Conservation (phyloP, 2,888 invertebrate species). For the Pelosia muscerda region DNA sequence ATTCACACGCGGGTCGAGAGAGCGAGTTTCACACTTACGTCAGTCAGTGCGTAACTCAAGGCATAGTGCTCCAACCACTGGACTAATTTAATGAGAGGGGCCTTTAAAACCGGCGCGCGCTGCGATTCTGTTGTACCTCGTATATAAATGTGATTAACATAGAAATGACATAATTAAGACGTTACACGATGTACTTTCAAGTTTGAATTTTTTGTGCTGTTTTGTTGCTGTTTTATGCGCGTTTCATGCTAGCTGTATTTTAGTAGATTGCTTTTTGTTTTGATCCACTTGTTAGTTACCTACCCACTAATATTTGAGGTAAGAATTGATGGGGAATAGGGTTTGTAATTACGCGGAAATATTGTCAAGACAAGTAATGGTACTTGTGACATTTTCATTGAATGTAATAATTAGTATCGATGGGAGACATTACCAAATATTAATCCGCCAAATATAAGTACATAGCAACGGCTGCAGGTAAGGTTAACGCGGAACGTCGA, state of each 20-base stretch:
- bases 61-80: constrained; percentile 82
- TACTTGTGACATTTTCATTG: too few relatives aligned
- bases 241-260: constrained; percentile 10
- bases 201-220: constrained; percentile 31
- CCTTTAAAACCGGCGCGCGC: constrained; percentile 66
- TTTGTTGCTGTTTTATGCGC: constrained; percentile 16
- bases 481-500: too few relatives aligned
- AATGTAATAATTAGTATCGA: too few relatives aligned
- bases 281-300: not conserved
- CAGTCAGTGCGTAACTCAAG: constrained; percentile 76
- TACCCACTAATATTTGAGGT: not conserved
- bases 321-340: not conserved
- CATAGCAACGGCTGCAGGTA: too few relatives aligned
- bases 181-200: constrained; percentile 51
- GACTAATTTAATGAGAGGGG: constrained; percentile 84
- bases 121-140: constrained; percentile 45
- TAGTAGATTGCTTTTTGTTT: constrained; percentile 1
- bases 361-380: not conserved
- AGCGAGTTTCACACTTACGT: constrained; percentile 82
- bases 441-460: too few relatives aligned
- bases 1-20: constrained; percentile 69
- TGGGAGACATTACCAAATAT: not conserved
- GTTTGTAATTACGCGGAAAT: not conserved
- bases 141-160: constrained; percentile 63
- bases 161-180: constrained; percentile 62